A percentile compares a stretch with the other conserved stretches of the same genome.
phyloP scores from a whole-genome alignment of 1,140 invertebrate genomes.

The Bombus pyrosoma region DNA sequence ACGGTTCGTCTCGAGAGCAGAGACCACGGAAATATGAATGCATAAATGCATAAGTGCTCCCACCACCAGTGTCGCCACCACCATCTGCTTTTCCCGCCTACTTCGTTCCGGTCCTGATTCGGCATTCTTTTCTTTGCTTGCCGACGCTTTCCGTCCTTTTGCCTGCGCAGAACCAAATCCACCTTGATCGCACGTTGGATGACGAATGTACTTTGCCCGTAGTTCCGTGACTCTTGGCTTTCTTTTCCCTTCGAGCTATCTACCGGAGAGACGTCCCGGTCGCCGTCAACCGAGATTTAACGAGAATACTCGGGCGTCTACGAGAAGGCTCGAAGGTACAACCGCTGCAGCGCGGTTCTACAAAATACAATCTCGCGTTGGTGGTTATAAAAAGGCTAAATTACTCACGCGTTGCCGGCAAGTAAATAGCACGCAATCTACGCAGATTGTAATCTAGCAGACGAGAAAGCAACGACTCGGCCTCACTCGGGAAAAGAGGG shows the following conservation, averaged over 20 bases:
- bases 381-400: constrained; percentile 12
- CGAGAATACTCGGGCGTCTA: not conserved
- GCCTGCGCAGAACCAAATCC: constrained; percentile 37
- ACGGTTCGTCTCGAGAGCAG: constrained; percentile 70
- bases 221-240: too few relatives aligned
- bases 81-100: constrained; percentile 64
- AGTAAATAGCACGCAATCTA: constrained; percentile 63
- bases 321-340: not conserved
- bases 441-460: constrained; percentile 59
- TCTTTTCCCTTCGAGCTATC: too few relatives aligned
- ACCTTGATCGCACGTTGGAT: constrained; percentile 14
- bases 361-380: constrained; percentile 4
- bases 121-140: constrained; percentile 58
- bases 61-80: constrained; percentile 65
- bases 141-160: constrained; percentile 53
- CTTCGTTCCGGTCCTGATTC: constrained; percentile 58
- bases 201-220: constrained; percentile 18
- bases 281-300: not conserved
- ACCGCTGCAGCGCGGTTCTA: too few relatives aligned
- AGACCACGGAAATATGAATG: constrained; percentile 82
- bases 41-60: constrained; percentile 83
- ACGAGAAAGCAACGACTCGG: constrained; percentile 24
- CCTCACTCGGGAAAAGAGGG: constrained; percentile 60
- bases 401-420: constrained; percentile 39
- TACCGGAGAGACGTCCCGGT: too few relatives aligned